Base-by-base conservation (phyloP, 2,113 vertebrate species). In the Cephalopholis sonnerati region DNA sequence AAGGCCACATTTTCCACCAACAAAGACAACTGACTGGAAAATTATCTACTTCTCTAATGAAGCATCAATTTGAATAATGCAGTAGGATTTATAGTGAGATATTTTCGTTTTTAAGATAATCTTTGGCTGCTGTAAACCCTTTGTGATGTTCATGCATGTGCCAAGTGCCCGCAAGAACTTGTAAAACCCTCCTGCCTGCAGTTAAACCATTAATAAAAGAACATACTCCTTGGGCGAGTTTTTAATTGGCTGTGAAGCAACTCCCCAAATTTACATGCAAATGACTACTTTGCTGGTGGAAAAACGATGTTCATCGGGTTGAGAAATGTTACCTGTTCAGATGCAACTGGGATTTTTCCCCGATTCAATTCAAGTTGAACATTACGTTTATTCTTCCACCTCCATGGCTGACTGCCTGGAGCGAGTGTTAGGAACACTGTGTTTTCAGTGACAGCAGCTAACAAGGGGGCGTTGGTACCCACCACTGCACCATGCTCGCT, bases 251-350 rank as follows among this genome's bases (percentile, higher is more conserved):
- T 86, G 63, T 79, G 71, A 86, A 94, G 74, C 62, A 66, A 84
- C 61, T 87, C 81, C 39, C 15, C 77, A 84, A 78, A 94, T 94
- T 89, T 91, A 84, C 81, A 94, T 94, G 87, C 79, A 93, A 92
- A 94, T 92, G 66, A 89, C 62, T 75, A 16, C 66, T 84, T 36
- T 18, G 54, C 73, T 24, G 44, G 20, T 44, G 29, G n/a, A 11
- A 46, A 59, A 71, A 44, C 68, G 10, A 59, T 81, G 46, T 72
- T 73, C 67, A 74, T 10, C 18, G 67, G 61, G 73, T 71, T 72
- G 75, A 74, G 50, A 79, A 87, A 59, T 58, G 74, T 81, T 82
- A 87, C 84, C 82, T 87, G 84, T 85, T 77, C 10, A 1, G 77
- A 44, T 77, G 80, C 74, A 59, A 44, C 53, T 1, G 83, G 72